Percentiles rank a stretch among this genome's conserved stretches.
Evolutionary conservation across 1,140 invertebrate genomes (phyloP).

Genomic region (Gonatopus flavifemur): DNA sequence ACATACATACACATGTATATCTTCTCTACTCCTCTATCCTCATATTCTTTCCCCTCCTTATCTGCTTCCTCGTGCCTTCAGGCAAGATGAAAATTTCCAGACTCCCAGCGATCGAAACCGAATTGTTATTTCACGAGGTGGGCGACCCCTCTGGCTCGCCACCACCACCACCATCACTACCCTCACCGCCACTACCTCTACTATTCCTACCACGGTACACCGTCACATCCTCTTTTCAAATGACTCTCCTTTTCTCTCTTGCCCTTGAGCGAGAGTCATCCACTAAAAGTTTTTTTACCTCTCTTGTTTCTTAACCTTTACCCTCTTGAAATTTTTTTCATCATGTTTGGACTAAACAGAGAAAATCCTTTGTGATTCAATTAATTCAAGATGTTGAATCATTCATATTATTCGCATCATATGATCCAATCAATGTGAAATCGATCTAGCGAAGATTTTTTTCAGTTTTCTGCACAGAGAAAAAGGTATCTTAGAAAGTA

Average conservation of each 20-base stretch:
- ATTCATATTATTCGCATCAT: too few relatives aligned
- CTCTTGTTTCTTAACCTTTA: conserved; percentile 10
- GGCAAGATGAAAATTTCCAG: conserved; percentile 40
- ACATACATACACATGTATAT: neutral
- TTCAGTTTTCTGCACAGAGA: too few relatives aligned
- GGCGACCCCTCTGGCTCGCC: conserved; percentile 22
- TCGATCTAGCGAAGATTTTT: too few relatives aligned
- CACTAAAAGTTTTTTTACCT: conserved; percentile 17
- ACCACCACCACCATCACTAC: neutral
- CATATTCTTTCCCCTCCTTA: conserved; percentile 12
- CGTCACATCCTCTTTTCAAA: neutral
- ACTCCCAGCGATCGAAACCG: conserved; percentile 38
- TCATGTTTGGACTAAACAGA: too few relatives aligned
- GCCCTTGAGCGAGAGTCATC: conserved; percentile 27
- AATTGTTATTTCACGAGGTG: conserved; percentile 41
- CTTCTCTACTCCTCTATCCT: conserved; percentile 9
- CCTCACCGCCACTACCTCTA: neutral
- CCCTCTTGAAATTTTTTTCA: too few relatives aligned
- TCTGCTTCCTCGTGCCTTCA: conserved; percentile 19
- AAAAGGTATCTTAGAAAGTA: too few relatives aligned
- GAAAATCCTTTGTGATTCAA: too few relatives aligned
- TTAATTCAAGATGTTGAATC: too few relatives aligned
- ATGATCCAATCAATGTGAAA: too few relatives aligned
- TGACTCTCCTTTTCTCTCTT: conserved; percentile 29
- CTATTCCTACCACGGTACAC: neutral